Conservation (phyloP, 2,888 invertebrate species). For the Callimorpha dominula region DNA sequence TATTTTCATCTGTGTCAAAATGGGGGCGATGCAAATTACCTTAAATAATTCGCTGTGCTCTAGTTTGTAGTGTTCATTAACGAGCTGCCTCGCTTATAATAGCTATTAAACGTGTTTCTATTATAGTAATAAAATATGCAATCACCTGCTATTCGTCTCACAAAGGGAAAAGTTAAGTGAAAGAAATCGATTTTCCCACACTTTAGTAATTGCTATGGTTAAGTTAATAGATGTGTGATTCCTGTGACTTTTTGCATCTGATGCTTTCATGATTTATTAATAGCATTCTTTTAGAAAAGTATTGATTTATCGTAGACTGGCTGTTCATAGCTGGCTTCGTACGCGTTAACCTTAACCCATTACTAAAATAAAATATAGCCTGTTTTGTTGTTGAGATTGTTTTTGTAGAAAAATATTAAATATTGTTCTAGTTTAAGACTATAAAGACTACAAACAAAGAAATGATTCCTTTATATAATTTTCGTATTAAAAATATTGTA, state of each 20-base stretch:
- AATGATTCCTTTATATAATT: no score
- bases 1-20: slow-evolving; percentile 16
- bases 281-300: background rate
- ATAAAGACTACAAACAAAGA: no score
- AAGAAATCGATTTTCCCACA: slow-evolving; percentile 6
- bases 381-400: no score
- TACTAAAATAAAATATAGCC: no score
- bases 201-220: background rate
- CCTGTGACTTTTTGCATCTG: background rate
- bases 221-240: background rate
- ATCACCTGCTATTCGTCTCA: background rate
- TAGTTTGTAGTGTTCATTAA: slow-evolving; percentile 41
- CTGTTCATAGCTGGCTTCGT: no score
- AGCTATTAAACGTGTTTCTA: slow-evolving; percentile 3
- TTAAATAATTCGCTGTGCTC: slow-evolving; percentile 42
- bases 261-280: background rate
- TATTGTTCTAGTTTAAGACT: no score
- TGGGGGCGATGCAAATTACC: slow-evolving; percentile 28
- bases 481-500: no score
- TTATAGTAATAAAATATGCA: background rate
- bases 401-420: no score
- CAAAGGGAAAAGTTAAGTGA: background rate
- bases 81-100: slow-evolving; percentile 4
- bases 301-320: background rate
- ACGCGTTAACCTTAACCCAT: no score